Evolutionary conservation across 1,140 invertebrate genomes (phyloP), one percentile per base, ranked within the genome.

Genomic region (Phymorhynchus buccinoides): DNA sequence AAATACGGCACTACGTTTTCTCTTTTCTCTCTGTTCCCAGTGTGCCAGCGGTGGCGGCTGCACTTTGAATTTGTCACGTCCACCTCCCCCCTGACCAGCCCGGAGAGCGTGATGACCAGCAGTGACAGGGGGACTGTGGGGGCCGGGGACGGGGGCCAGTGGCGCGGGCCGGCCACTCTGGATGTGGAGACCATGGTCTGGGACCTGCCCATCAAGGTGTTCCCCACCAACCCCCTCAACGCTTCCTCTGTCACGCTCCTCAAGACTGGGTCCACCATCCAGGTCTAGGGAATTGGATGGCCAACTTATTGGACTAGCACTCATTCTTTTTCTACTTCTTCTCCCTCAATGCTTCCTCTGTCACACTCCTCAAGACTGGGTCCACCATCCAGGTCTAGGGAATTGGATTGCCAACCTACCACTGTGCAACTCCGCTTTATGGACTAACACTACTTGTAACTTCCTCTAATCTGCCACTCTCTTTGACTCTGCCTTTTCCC

Each of bases 131-230:
- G 85, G 73, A 16, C 14, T 9, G 30, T 22, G 22, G 88, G 90
- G 44, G 88, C 91, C 32, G 91, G 94, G 41, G 93, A 94, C n/a
- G 94, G 94, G 62, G 93, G 93, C 42, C 95, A 95, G 83, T 98
- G 97, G 96, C 96, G 96, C 89, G 97, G 96, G 32, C 97, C 98
- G 0, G 93, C 95, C 9, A 95, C 95, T 86, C 93, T 99, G 27
- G 96, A 97, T 35, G 98, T 99, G 82, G 98, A 99, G 94, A 99
- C 98, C 16, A 99, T 99, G 97, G 96, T 98, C 2, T 99, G 98
- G 98, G 97, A 99, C 94, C 94, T 99, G 41, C 98, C 98, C 4
- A 96, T 99, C 71, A 97, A 96, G 90, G 95, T 99, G 77, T 97
- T 97, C 94, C 96, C 98, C 0, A 97, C 97, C 3, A 96, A 97